Conservation (phyloP, 2,113 vertebrate species). For the Lipophrys pholis region DNA sequence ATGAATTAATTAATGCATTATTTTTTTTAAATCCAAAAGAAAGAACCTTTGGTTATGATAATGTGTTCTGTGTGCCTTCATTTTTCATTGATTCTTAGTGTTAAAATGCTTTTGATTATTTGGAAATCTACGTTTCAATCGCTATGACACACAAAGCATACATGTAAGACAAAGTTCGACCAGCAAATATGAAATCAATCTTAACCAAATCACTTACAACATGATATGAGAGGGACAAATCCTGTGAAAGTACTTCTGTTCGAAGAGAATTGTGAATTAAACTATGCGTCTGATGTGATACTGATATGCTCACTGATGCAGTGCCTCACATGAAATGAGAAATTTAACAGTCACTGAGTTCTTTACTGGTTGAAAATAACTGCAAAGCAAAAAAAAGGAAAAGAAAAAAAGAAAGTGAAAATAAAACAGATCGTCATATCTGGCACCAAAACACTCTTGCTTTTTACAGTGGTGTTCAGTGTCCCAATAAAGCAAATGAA, state of each 20-base stretch:
- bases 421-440: not conserved
- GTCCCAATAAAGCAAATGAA: not conserved
- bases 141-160: no score
- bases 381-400: not conserved
- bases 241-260: not conserved
- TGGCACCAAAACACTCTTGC: not conserved
- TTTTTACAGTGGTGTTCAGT: not conserved
- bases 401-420: not conserved
- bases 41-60: no score
- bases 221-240: not conserved
- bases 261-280: constrained; percentile 15
- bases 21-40: no score
- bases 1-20: no score
- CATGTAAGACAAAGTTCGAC: no score
- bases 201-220: no score
- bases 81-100: no score
- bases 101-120: no score
- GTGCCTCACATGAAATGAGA: constrained; percentile 2
- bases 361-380: not conserved
- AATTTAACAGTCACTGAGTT: constrained; percentile 9
- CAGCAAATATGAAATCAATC: no score
- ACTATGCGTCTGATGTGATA: constrained; percentile 8
- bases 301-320: constrained; percentile 16
- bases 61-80: no score
- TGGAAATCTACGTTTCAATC: no score